Evolutionary conservation across 2,113 vertebrate species (phyloP), one percentile per base, ranked within the genome.

Genomic region (Galeopterus variegatus): DNA sequence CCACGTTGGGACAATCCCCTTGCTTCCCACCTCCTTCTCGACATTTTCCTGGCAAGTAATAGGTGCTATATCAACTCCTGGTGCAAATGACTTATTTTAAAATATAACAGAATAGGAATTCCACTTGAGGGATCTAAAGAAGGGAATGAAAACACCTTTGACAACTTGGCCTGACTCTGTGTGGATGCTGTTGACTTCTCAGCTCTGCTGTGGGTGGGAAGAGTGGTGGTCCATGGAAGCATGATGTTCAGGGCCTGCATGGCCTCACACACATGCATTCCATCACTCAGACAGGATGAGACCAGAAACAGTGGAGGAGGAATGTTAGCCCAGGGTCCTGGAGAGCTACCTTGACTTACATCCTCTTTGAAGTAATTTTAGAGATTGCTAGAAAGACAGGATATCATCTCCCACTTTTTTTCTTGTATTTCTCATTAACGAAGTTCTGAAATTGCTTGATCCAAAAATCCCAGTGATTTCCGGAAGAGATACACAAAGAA

Each of bases 71-170:
- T 82, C 26, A 88, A 85, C 23, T 95, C 62, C 14, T 86, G 45
- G 65, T 62, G 73, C 84, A 96, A 93, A 94, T 67, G 52, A 75
- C 36, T 93, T 93, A 58, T 69, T 84, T 80, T 85, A 62, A 89
- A 89, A 89, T 76, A 91, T 3, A 77, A 85, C 52, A 76, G n/a
- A 90, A 67, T 50, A 85, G 36, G 91, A 72, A 81, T 19, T 54
- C 62, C 15, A 65, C 13, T 87, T 88, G 33, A 58, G 14, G 33
- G n/a, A 69, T 70, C 58, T 33, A 15, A 70, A 52, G 76, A 86
- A 73, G 31, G n/a, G 21, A 94, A 76, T 48, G 31, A 90, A 95
- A 94, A 91, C 36, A 88, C 24, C 23, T 95, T 95, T 90, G 60
- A 85, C 26, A n/a, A 70, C 36, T 65, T 96, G 90, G n/a, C 36